Base-by-base conservation (phyloP, 2,797 vertebrate species). In the Artibeus lituratus region DNA sequence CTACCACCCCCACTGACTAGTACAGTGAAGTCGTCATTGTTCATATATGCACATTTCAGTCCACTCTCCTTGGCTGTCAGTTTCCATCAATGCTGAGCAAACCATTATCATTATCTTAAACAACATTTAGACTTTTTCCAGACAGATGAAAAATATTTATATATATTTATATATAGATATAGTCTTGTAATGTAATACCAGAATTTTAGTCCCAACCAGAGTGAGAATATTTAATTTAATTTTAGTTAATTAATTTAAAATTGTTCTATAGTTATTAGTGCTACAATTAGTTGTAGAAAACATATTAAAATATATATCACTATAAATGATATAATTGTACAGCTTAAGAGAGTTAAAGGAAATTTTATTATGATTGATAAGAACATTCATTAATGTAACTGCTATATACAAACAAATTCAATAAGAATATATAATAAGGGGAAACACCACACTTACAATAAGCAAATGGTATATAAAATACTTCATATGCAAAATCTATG, bases 241-340 rank as follows among this genome's bases (percentile, higher is more conserved):
- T 76, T 86, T 89, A 82, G 4, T 24, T 94, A 93, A 89, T 24
- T 94, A 93, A 89, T 67, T 78, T 59, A 62, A 82, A 69, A 88
- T 26, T 72, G 15, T 35, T 91, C n/a, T 53, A 59, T 47, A 65
- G 15, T 86, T 91, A 59, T 12, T 57, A 29, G 7, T 91, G n/a
- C 0, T 82, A 26, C 0, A 51, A 67, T 65, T 87, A 80, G 1
- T 57, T 72, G 59, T 80, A n/a, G 80, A 82, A 53, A 84, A 69
- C 11, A 80, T 44, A 85, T 21, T 42, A 42, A 42, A 42, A 42
- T 49, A 87, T 51, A 35, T 87, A 55, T 70, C 19, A 44, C 69
- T 62, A 37, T 6, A 87, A 21, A 74, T 90, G 47, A 77, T 47
- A 83, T 35, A 81, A 59, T 88, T 14, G 10, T 37, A 67, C 10